Evolutionary conservation across 2,113 vertebrate genomes (phyloP), one percentile per base, ranked within the genome.

Genomic region (Neofelis nebulosa): DNA sequence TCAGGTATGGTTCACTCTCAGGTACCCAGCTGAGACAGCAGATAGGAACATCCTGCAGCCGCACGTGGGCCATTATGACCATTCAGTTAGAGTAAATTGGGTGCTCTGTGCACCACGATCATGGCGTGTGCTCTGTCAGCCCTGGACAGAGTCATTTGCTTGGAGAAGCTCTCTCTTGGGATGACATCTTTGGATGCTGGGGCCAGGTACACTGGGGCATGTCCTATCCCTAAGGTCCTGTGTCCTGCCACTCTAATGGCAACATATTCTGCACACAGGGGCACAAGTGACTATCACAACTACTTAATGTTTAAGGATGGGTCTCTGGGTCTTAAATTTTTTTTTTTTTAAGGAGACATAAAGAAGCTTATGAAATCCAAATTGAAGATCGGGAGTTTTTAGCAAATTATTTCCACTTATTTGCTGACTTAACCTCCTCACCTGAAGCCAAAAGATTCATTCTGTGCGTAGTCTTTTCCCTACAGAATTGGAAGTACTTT

Each of bases 61-160:
- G 0, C 38, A 33, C 50, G 2, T 6, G 21, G 55, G 48, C 52
- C 55, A 4, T 29, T 1, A 0, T 8, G 31, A 74, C 65, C n/a
- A 7, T 71, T 52, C 10, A 7, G 50, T 74, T 13, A 41, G 9
- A 29, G 73, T 16, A 33, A 25, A 36, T 18, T 0, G 5, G n/a
- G 18, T 38, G 13, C n/a, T 16, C 65, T 16, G 16, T 85, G 63
- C 8, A 27, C 79, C 19, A 16, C 84, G 71, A 52, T 23, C 12
- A 0, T 2, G 14, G 63, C 0, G 0, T 23, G 45, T 61, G 61
- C 79, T 9, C 1, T 2, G 23, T n/a, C 48, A 33, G 87, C 36
- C 38, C 8, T 16, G 18, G 66, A 50, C 10, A 8, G 19, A 27
- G 15, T 18, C 48, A 1, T 18, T 48, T 36, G 48, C 29, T 14